These are phyloP conservation scores for Tragulus kanchil DNA, from an alignment of 2,113 vertebrate genomes.

Conservation along the genomic window DNA sequence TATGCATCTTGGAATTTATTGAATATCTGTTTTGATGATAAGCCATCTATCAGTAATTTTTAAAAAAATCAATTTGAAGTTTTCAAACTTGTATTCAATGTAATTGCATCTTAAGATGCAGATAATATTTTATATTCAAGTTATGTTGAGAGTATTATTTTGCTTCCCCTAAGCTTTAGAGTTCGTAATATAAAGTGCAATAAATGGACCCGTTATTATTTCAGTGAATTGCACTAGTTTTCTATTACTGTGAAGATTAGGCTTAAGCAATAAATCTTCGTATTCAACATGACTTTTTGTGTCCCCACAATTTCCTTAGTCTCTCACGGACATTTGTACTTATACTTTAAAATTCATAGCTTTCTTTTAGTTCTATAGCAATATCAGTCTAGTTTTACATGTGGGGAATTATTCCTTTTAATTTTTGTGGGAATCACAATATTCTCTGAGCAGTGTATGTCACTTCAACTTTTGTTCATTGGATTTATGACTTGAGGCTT, in stretches of 20 bases:
- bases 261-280: constrained; percentile 61
- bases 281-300: constrained; percentile 47
- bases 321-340: constrained; percentile 42
- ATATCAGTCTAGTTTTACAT: constrained; percentile 36
- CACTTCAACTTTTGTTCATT: neutral
- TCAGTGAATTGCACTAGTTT: constrained; percentile 47
- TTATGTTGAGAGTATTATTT: constrained; percentile 36
- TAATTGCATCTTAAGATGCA: constrained; percentile 25
- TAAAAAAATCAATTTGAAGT: neutral
- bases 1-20: neutral
- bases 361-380: neutral
- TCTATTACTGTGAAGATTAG: constrained; percentile 54
- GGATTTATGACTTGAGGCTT: neutral
- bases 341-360: constrained; percentile 54
- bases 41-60: neutral
- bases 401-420: neutral
- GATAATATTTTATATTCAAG: constrained; percentile 22
- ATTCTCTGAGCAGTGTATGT: neutral
- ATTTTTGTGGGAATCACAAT: neutral
- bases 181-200: constrained; percentile 3
- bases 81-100: constrained; percentile 1
- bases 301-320: constrained; percentile 56
- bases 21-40: constrained; percentile 26
- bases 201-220: constrained; percentile 34
- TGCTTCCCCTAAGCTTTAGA: constrained; percentile 21